Evolutionary conservation across 2,797 vertebrate genomes (phyloP), one percentile per base, ranked within the genome.

Genomic region (Calcarius lapponicus): DNA sequence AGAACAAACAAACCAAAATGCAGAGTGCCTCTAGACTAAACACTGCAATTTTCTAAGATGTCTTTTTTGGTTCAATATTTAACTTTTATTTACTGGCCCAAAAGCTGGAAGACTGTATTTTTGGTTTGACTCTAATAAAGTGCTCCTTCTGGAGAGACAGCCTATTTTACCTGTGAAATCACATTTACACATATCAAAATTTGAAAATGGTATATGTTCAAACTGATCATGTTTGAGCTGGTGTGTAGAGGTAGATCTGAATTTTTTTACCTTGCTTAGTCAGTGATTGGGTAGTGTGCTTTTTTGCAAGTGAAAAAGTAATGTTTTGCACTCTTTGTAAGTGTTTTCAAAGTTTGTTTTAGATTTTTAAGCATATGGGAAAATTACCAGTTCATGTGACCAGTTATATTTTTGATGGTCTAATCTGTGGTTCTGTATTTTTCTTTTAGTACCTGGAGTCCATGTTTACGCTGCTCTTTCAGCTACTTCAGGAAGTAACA

Each of bases 401-500:
- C 17, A 24, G 1, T 42, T 92, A 10, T 62, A 42, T 58, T 82
- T 86, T 70, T 67, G 10, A 12, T 80, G 22, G 17, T 73, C 43
- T 92, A 66, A 92, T 90, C 36, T 32, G 17, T 54, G 32, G 16
- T 48, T 92, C 5, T 73, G 79, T 43, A 9, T 92, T 86, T 93
- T 88, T 91, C 56, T 75, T 97, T 48, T 75, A 99, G 99, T 99
- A 99, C 95, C 96, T 99, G 86, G 99, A 99, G 97, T 98, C 98
- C 50, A 98, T 99, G 97, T 99, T 99, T 82, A 98, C 98, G 19
- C 98, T 99, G 79, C 98, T 99, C 86, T 99, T 99, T 97, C 99
- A 99, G 90, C 95, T 99, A 60, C 97, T 99, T 93, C 99, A 99
- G 97, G 99, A 99, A 98, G 99, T 99, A 93, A 99, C 98, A 3